Percentiles rank a stretch among this genome's conserved stretches.
These are phyloP conservation scores for Sclerodermus sp. DNA, from an alignment of 2,888 invertebrate genomes.

Conservation along the genomic window DNA sequence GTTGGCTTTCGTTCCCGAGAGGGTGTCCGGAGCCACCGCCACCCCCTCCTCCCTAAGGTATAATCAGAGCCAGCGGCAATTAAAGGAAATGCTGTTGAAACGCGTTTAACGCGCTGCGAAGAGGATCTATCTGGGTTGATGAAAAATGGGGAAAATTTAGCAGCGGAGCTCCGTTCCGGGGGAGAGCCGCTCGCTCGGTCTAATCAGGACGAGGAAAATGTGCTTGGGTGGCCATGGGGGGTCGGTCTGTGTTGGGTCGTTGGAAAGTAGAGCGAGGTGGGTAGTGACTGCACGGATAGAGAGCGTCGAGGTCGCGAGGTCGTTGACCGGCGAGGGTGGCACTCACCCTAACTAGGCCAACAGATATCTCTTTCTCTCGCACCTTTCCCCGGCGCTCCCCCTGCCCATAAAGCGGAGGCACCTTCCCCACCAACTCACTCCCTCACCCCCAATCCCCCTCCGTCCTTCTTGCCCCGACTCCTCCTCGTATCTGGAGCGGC, in stretches of 20 bases:
- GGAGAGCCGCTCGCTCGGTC: background rate
- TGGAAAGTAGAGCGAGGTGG: conserved; percentile 12
- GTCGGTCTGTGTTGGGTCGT: conserved; percentile 32
- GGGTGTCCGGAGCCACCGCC: too few species aligned
- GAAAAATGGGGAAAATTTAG: conserved; percentile 1
- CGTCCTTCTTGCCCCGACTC: too few species aligned
- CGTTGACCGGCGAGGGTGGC: conserved; percentile 54
- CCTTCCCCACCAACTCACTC: conserved; percentile 21
- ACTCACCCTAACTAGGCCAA: conserved; percentile 54
- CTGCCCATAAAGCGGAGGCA: too few species aligned
- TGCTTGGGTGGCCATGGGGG: conserved; percentile 28
- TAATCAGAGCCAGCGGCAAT: too few species aligned
- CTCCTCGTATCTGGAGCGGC: too few species aligned
- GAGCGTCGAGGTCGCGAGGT: conserved; percentile 54
- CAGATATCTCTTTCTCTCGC: conserved; percentile 35
- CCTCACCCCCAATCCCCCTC: background rate
- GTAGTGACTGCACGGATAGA: conserved; percentile 36
- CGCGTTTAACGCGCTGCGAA: too few species aligned
- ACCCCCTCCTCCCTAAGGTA: too few species aligned
- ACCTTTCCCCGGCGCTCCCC: conserved; percentile 14
- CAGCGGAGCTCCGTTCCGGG: background rate
- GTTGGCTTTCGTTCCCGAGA: too few species aligned
- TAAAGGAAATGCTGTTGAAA: too few species aligned
- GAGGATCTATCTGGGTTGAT: background rate
- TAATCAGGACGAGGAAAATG: conserved; percentile 46